phyloP scores from a whole-genome alignment of 1,140 invertebrate genomes.

The Drosophila nikananu region DNA sequence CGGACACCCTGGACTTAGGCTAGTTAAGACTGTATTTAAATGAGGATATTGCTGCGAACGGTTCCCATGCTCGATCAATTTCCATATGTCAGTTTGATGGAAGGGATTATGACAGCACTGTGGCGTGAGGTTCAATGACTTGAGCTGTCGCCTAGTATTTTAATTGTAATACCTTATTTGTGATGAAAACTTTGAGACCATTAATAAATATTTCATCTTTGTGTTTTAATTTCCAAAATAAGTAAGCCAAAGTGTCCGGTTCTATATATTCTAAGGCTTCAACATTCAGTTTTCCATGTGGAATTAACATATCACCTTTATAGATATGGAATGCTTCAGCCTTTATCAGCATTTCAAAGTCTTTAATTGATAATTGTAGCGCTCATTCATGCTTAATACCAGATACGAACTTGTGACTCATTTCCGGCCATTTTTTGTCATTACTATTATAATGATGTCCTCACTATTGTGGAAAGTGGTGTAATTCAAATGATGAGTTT shows the following conservation, averaged over 20 bases:
- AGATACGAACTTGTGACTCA: slow-evolving; percentile 50
- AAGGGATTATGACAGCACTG: slow-evolving; percentile 1
- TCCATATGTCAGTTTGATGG: slow-evolving; percentile 28
- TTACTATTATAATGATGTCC: slow-evolving; percentile 32
- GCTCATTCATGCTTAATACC: slow-evolving; percentile 59
- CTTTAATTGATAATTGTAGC: slow-evolving; percentile 71
- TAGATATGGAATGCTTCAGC: slow-evolving; percentile 35
- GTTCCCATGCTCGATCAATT: slow-evolving; percentile 41
- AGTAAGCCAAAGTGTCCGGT: not conserved
- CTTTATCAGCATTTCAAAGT: slow-evolving; percentile 43
- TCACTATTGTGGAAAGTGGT: not conserved
- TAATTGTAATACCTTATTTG: not conserved
- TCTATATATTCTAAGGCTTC: not conserved
- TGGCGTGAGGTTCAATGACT: slow-evolving; percentile 58
- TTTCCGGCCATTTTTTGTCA: slow-evolving; percentile 41
- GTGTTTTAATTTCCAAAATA: not conserved
- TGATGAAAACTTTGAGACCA: not conserved
- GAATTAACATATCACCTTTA: slow-evolving; percentile 34
- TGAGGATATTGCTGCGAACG: slow-evolving; percentile 9
- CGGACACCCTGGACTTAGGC: slow-evolving; percentile 16
- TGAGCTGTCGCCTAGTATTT: slow-evolving; percentile 13
- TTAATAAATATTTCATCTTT: not conserved
- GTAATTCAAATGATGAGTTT: not conserved
- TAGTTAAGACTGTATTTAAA: slow-evolving; percentile 52
- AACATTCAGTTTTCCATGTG: not conserved